Conservation (phyloP, 1,140 invertebrate species). For the Drosophila biarmipes region DNA sequence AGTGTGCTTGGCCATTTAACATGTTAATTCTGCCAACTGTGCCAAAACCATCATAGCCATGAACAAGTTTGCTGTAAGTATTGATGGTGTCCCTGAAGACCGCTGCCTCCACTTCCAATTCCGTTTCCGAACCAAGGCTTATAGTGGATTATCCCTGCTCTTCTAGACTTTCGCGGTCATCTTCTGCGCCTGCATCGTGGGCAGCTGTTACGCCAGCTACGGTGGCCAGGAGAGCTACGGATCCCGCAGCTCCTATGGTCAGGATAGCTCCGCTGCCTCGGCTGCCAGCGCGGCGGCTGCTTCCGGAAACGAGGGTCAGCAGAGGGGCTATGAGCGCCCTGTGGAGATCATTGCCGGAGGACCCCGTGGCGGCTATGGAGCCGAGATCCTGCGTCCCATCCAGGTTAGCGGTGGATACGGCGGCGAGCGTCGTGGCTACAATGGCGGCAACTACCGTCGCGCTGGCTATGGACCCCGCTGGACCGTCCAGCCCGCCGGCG, state of each 20-base stretch:
- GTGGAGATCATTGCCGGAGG: slow-evolving; percentile 66
- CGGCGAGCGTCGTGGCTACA: slow-evolving; percentile 12
- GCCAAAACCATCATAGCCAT: slow-evolving; percentile 68
- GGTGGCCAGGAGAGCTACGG: slow-evolving; percentile 20
- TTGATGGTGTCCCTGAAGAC: slow-evolving; percentile 24
- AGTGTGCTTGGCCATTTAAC: slow-evolving; percentile 74
- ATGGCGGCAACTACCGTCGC: slow-evolving; percentile 32
- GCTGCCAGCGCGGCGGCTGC: slow-evolving; percentile 57
- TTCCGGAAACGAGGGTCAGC: slow-evolving; percentile 20
- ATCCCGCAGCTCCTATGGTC: slow-evolving; percentile 16
- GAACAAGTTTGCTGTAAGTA: slow-evolving; percentile 79
- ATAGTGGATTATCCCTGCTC: slow-evolving; percentile 6
- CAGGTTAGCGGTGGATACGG: slow-evolving; percentile 34
- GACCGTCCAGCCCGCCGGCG: slow-evolving; percentile 71
- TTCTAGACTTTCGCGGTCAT: slow-evolving; percentile 60
- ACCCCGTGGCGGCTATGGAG: slow-evolving; percentile 31
- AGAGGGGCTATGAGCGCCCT: slow-evolving; percentile 34
- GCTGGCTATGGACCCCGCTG: slow-evolving; percentile 52
- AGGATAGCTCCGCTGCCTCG: slow-evolving; percentile 43
- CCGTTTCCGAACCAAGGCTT: slow-evolving; percentile 4
- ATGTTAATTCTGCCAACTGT: slow-evolving; percentile 82
- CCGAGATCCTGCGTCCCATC: slow-evolving; percentile 32
- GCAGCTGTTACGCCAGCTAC: slow-evolving; percentile 47
- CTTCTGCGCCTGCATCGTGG: slow-evolving; percentile 62
- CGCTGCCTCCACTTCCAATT: slow-evolving; percentile 6